phyloP scores from a whole-genome alignment of 2,888 invertebrate species.

The Limnephilus auricula region DNA sequence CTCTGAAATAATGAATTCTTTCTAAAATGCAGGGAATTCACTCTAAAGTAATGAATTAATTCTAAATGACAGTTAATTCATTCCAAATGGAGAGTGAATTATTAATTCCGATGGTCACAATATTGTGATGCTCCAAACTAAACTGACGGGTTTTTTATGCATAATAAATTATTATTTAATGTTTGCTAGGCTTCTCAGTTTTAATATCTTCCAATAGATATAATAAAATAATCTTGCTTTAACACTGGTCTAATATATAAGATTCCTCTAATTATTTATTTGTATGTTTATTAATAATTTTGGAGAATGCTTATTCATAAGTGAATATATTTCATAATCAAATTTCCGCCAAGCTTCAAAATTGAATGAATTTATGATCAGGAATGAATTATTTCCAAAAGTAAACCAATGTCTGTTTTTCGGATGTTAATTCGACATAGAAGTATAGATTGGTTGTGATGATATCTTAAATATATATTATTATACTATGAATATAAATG shows the following conservation, averaged over 20 bases:
- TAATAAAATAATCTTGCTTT: not conserved
- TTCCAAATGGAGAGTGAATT: not conserved
- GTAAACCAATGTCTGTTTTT: not conserved
- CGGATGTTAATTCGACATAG: constrained; percentile 6
- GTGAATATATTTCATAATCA: not conserved
- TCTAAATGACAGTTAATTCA: not conserved
- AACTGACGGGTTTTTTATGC: not conserved
- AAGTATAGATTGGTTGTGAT: constrained; percentile 57
- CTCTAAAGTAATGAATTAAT: not conserved
- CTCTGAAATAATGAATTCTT: too few species aligned
- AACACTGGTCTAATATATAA: not conserved
- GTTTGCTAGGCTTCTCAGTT: not conserved
- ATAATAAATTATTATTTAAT: not conserved
- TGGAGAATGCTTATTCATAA: not conserved
- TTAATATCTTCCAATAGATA: not conserved
- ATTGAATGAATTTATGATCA: not conserved
- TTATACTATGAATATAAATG: constrained; percentile 24
- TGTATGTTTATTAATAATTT: not conserved
- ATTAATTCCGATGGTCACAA: not conserved
- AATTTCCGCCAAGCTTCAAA: not conserved
- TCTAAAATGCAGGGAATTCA: not conserved
- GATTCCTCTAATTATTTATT: not conserved
- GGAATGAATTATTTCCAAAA: not conserved
- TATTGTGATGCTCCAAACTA: not conserved
- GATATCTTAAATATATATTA: constrained; percentile 37